A percentile compares a stretch with the other conserved stretches of the same genome.
These are phyloP conservation scores for Standfussiana lucernea DNA, from an alignment of 2,888 invertebrate genomes.

Conservation along the genomic window DNA sequence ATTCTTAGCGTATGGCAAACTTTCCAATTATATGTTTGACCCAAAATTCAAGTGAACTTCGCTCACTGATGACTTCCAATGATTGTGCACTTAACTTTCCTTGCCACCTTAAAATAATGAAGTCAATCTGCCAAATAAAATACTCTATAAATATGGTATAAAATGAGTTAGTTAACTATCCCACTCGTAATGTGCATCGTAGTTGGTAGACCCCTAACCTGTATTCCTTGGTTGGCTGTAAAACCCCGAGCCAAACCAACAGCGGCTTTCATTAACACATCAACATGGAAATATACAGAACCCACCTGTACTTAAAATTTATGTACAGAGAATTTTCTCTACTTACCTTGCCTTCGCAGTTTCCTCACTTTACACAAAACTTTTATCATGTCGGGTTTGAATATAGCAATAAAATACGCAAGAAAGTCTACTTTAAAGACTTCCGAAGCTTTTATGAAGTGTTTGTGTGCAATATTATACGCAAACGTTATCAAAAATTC, in stretches of 20 bases:
- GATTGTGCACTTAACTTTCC: neutral
- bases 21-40: neutral
- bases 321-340: slow-evolving; percentile 48
- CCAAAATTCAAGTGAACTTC: neutral
- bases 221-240: slow-evolving; percentile 44
- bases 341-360: slow-evolving; percentile 36
- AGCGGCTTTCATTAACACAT: slow-evolving; percentile 55
- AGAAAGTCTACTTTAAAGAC: slow-evolving; percentile 43
- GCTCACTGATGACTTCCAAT: neutral
- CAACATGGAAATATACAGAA: slow-evolving; percentile 49
- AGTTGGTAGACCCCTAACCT: neutral
- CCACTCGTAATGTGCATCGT: neutral
- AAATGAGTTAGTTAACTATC: neutral
- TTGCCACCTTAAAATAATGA: neutral
- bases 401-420: slow-evolving; percentile 54
- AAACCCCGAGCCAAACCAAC: slow-evolving; percentile 14
- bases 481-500: slow-evolving; percentile 1
- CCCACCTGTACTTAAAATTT: slow-evolving; percentile 56
- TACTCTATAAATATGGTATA: neutral
- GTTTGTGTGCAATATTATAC: slow-evolving; percentile 21
- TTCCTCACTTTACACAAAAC: slow-evolving; percentile 49
- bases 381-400: slow-evolving; percentile 55
- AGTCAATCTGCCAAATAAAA: neutral
- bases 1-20: neutral
- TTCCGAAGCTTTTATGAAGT: slow-evolving; percentile 33